These are phyloP conservation scores for Sebastes reedi DNA, from an alignment of 2,797 vertebrate genomes.

Conservation along the genomic window DNA sequence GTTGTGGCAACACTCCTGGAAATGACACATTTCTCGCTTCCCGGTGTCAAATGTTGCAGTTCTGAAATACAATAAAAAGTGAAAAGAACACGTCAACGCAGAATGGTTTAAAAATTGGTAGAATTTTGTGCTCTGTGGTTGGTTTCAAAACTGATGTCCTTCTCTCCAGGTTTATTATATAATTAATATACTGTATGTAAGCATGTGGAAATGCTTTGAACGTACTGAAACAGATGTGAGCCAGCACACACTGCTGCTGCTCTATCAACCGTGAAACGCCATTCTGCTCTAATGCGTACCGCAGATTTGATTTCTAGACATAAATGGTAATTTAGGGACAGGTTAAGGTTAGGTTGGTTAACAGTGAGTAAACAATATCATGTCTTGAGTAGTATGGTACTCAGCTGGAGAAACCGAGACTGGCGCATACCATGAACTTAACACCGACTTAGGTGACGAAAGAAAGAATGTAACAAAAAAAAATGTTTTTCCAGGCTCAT, in stretches of 20 bases:
- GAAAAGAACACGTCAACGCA: conserved; percentile 1
- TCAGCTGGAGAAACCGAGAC: neutral
- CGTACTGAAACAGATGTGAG: neutral
- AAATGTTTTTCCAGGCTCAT: neutral
- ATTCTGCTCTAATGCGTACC: neutral
- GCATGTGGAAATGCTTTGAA: neutral
- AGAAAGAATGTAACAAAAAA: neutral
- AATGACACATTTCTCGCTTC: conserved; percentile 19
- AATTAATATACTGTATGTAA: neutral
- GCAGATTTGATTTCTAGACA: neutral
- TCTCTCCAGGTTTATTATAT: neutral
- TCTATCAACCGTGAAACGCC: neutral
- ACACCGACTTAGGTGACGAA: neutral
- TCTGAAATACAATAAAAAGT: conserved; percentile 7
- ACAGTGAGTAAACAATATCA: neutral
- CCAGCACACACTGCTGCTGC: neutral
- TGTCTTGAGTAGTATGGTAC: neutral
- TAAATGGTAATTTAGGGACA: neutral
- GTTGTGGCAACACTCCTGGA: conserved; percentile 19
- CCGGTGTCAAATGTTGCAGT: conserved; percentile 19
- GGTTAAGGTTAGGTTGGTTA: neutral
- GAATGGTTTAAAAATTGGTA: neutral
- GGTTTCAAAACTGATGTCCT: neutral
- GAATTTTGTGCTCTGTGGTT: neutral
- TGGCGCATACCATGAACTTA: no score